phyloP scores from a whole-genome alignment of 2,113 vertebrate genomes.

The Tringa solitaria region DNA sequence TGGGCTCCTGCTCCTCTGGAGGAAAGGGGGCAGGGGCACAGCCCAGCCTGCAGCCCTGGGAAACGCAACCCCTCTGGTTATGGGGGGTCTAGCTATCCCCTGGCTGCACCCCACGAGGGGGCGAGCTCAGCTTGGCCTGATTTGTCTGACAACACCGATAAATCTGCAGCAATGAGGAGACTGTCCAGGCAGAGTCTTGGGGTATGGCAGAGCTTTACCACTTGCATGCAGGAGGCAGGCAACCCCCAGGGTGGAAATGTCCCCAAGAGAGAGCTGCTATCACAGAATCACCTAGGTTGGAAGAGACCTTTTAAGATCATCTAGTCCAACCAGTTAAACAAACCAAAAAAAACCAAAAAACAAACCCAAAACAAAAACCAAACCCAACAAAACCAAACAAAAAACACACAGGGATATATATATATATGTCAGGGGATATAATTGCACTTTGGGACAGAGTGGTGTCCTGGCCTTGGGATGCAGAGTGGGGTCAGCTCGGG shows the following conservation, averaged over 20 bases:
- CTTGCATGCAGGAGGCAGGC: background rate
- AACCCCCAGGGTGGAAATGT: no score
- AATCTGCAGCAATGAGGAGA: background rate
- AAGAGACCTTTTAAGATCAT: no score
- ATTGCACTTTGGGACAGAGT: background rate
- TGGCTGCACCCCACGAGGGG: background rate
- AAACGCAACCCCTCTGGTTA: background rate
- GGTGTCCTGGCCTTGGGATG: background rate
- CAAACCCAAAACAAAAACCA: no score
- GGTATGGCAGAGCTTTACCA: background rate
- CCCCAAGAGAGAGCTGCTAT: background rate
- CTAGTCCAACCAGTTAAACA: no score
- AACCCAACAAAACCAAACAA: no score
- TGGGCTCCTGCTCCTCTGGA: background rate
- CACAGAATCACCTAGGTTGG: no score
- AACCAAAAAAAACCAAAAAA: no score
- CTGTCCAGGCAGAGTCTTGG: background rate
- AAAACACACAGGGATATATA: no score
- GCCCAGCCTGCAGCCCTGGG: background rate
- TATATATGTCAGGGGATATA: fast-evolving
- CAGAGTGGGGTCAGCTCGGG: background rate
- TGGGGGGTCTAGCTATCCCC: background rate
- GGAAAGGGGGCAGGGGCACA: background rate
- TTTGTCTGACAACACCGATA: background rate
- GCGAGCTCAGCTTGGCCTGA: background rate